Base-by-base conservation (phyloP, 2,113 vertebrate genomes). In the Tetraodon nigroviridis region DNA sequence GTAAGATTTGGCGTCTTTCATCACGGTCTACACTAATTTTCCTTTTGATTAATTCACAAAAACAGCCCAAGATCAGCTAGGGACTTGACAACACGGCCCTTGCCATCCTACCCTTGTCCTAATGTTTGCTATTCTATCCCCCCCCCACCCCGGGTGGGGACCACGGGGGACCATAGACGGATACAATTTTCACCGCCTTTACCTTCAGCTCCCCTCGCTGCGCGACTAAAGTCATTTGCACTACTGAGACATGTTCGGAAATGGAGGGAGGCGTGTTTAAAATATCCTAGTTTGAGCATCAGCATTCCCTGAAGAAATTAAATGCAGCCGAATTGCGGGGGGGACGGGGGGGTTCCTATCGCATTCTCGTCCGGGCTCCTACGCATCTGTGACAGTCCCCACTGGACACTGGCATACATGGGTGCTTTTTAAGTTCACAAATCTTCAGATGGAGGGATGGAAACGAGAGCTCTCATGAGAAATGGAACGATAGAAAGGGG, bases 361-460 rank as follows among this genome's bases (percentile, higher is more conserved):
- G 51, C 68, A 58, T 78, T 61, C 67, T 75, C 44, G 18, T 46
- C 69, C 59, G 41, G 71, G 78, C 55, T 67, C 56, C 68, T 42
- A 64, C 19, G 46, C 66, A 79, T 72, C 57, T 66, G 67, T 71
- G 64, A 74, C 76, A 75, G 74, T 53, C 69, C 83, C 75, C 78
- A 62, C 37, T 1, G 77, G 79, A 82, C 63, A 22, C 42, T 24
- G 53, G 67, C 64, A 78, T 64, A 80, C 73, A 78, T 74, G 61
- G 69, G 64, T 61, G 65, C 72, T 63, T 80, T 80, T 81, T 73
- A 69, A 75, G 80, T 76, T 83, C 75, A 77, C 64, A 56, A 19
- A 53, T 58, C 58, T 64, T 76, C 75, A 53, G 68, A 75, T 67
- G 57, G 64, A 75, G 29, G 14, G 29, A 71, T 44, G 51, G 57